phyloP scores from a whole-genome alignment of 2,888 invertebrate genomes.

The Cyrtodaria siliqua region DNA sequence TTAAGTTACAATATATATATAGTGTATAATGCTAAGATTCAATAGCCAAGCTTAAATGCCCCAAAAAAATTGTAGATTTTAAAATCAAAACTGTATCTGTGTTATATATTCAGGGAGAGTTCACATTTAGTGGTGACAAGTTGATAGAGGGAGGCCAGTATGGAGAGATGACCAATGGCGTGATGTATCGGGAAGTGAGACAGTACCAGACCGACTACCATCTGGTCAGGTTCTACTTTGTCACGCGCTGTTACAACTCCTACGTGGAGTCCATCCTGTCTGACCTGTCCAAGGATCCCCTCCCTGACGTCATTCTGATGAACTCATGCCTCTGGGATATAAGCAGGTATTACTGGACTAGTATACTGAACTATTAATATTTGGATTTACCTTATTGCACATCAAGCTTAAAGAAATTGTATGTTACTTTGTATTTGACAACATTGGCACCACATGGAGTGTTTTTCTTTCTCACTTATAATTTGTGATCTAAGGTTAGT shows the following conservation, averaged over 20 bases:
- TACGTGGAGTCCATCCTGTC: constrained; percentile 84
- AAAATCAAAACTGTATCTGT: no score
- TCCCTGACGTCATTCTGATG: constrained; percentile 87
- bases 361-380: no score
- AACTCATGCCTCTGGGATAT: constrained; percentile 87
- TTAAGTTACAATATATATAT: no score
- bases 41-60: no score
- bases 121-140: constrained; percentile 83
- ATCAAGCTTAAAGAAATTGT: no score
- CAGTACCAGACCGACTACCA: constrained; percentile 79
- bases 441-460: no score
- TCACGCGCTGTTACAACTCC: constrained; percentile 86
- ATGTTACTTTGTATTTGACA: no score
- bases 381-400: no score
- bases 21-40: no score
- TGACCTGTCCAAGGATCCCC: constrained; percentile 77
- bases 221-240: constrained; percentile 85
- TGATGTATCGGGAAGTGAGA: constrained; percentile 85
- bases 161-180: constrained; percentile 83
- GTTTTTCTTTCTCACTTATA: no score
- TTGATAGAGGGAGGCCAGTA: constrained; percentile 82
- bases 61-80: not conserved
- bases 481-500: no score
- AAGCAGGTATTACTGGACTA: constrained; percentile 85
- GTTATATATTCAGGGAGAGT: constrained; percentile 82